Percentiles rank a stretch among this genome's conserved stretches.
Conservation (phyloP, 2,113 vertebrate genomes). For the Brachypteracias leptosomus region DNA sequence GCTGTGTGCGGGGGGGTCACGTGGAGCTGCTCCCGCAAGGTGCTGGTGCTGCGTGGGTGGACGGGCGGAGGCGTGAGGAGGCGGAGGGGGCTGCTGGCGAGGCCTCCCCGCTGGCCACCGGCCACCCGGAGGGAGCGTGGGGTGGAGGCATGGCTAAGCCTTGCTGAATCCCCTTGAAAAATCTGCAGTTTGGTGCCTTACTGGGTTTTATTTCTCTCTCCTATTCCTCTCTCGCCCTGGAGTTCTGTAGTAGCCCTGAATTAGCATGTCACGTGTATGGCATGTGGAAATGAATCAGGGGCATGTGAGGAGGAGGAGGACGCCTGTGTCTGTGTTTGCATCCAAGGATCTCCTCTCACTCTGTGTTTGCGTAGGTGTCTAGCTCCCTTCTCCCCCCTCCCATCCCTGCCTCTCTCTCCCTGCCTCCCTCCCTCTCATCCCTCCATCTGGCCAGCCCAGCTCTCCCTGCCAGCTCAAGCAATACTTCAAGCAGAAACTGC, state of each 20-base stretch:
- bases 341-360: slow-evolving; percentile 70
- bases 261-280: slow-evolving; percentile 75
- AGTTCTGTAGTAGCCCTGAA: slow-evolving; percentile 74
- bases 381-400: slow-evolving; percentile 40
- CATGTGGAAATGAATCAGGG: slow-evolving; percentile 76
- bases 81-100: not conserved
- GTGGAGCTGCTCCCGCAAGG: not conserved
- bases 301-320: slow-evolving; percentile 71
- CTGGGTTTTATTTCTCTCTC: slow-evolving; percentile 39
- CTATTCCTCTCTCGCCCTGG: slow-evolving; percentile 41
- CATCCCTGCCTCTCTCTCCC: slow-evolving; percentile 41
- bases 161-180: not conserved
- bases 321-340: slow-evolving; percentile 72
- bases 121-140: not conserved
- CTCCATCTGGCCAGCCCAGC: slow-evolving; percentile 66
- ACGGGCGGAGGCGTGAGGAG: not conserved
- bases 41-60: not conserved
- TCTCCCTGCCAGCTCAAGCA: slow-evolving; percentile 51
- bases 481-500: slow-evolving; percentile 48
- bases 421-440: slow-evolving; percentile 50
- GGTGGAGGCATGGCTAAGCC: not conserved
- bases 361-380: slow-evolving; percentile 48
- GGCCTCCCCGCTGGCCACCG: not conserved
- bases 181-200: not conserved
- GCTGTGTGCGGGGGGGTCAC: not conserved